phyloP scores from a whole-genome alignment of 2,113 vertebrate genomes.

The Rhodinocichla rosea region DNA sequence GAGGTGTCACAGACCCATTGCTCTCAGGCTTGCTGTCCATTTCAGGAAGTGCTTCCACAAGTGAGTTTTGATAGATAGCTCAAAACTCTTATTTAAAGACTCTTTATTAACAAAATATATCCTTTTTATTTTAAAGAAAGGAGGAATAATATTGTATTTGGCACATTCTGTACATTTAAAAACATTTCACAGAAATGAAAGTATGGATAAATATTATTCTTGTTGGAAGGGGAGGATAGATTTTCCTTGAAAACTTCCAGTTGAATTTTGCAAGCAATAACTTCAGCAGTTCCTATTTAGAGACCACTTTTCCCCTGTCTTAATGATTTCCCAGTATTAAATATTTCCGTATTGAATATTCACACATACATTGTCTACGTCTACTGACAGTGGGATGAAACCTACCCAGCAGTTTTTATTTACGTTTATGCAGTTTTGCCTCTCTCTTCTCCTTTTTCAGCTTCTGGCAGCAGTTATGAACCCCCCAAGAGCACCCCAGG shows the following conservation, averaged over 20 bases:
- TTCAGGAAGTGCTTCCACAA: neutral
- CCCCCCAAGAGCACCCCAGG: neutral
- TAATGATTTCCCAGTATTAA: neutral
- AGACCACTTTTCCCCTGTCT: neutral
- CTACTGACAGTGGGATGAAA: neutral
- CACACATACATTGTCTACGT: neutral
- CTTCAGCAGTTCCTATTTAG: neutral
- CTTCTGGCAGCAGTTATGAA: neutral
- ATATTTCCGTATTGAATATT: neutral
- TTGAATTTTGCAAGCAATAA: conserved; percentile 28
- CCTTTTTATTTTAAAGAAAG: conserved; percentile 59
- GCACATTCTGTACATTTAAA: conserved; percentile 38
- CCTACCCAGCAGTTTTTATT: neutral
- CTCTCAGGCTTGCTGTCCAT: accelerated
- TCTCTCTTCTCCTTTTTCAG: neutral
- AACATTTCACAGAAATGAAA: conserved; percentile 57
- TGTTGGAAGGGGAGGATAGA: conserved; percentile 10
- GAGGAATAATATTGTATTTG: conserved; percentile 61
- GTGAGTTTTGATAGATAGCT: conserved; percentile 41
- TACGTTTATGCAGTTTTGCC: neutral
- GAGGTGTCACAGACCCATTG: neutral
- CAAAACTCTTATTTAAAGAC: conserved; percentile 39
- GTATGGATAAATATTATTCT: conserved; percentile 66
- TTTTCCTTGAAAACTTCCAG: conserved; percentile 47
- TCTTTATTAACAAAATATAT: conserved; percentile 38